Evolutionary conservation across 2,888 invertebrate genomes (phyloP).

Genomic region (Stenodera caucasica): DNA sequence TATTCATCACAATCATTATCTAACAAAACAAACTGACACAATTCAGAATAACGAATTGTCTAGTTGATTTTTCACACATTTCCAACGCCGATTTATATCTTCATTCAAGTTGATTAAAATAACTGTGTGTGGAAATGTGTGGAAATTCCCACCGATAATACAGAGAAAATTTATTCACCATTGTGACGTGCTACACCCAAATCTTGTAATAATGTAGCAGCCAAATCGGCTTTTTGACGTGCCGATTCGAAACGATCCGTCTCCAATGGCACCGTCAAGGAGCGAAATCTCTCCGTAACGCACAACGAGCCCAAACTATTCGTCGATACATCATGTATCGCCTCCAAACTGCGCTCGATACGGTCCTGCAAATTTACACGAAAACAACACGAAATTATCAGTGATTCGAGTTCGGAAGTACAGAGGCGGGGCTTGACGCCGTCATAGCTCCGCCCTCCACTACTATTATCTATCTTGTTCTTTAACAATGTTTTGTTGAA

Average conservation of each 20-base stretch:
- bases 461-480: too few species aligned
- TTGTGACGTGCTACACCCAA: constrained; percentile 68
- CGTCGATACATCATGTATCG: constrained; percentile 75
- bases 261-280: constrained; percentile 70
- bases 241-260: constrained; percentile 74
- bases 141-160: background rate
- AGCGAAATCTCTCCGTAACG: constrained; percentile 69
- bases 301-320: constrained; percentile 73
- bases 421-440: too few species aligned
- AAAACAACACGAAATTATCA: constrained; percentile 9
- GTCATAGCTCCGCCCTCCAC: too few species aligned
- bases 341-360: constrained; percentile 59
- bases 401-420: too few species aligned
- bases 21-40: too few species aligned
- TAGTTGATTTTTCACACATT: too few species aligned
- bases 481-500: too few species aligned
- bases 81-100: too few species aligned
- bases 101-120: too few species aligned
- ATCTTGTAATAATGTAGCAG: constrained; percentile 74
- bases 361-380: constrained; percentile 47
- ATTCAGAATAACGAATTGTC: too few species aligned
- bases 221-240: constrained; percentile 77
- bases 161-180: constrained; percentile 53
- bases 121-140: background rate
- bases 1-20: too few species aligned